Base-by-base conservation (phyloP, 2,888 invertebrate species). In the Drosophila paramelanica region DNA sequence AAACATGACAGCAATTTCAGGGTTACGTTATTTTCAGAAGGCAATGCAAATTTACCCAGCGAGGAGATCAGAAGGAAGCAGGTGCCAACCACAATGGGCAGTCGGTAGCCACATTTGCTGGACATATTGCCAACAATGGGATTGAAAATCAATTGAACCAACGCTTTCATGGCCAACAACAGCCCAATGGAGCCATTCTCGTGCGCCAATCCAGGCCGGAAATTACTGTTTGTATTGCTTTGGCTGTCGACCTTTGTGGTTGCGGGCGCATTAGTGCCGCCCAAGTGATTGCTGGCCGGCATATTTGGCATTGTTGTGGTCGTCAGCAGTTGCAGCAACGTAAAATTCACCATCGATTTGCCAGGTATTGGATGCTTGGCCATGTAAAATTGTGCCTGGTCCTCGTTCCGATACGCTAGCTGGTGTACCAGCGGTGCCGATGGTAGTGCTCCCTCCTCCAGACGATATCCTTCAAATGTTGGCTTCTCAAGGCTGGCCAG, bases 61-160 rank as follows among this genome's bases (percentile, higher is more conserved):
- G 96, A 94, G 7, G 96, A 95, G 11, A 95, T 77, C 25, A 96
- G 92, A 74, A 96, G 93, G 82, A 94, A 94, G 65, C 95, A 93
- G 67, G 95, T 95, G 51, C 96, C 96, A 52, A 95, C 90, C 51
- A 96, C 93, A 69, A 96, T 93, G 0, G 96, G 96, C 49, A 95
- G 91, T 51, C 94, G 93, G 91, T 95, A 96, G 25, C 96, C 96
- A 65, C 94, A 91, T 79, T 93, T 94, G 53, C 93, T 93, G 3
- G 95, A 95, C 49, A 96, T 91, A 71, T 94, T 94, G 33, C 96
- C 97, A 42, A 97, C 94, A 42, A 96, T 92, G 2, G 96, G 96
- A 90, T 97, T 97, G 82, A 95, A 94, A 64, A 96, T 92, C 57
- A 97, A 93, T 92, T 97, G 97, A 5, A 97, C 95, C 67, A 97